A percentile compares a stretch with the other conserved stretches of the same genome.
These are phyloP conservation scores for Leptinotarsa texana DNA, from an alignment of 1,140 invertebrate species.

Conservation along the genomic window DNA sequence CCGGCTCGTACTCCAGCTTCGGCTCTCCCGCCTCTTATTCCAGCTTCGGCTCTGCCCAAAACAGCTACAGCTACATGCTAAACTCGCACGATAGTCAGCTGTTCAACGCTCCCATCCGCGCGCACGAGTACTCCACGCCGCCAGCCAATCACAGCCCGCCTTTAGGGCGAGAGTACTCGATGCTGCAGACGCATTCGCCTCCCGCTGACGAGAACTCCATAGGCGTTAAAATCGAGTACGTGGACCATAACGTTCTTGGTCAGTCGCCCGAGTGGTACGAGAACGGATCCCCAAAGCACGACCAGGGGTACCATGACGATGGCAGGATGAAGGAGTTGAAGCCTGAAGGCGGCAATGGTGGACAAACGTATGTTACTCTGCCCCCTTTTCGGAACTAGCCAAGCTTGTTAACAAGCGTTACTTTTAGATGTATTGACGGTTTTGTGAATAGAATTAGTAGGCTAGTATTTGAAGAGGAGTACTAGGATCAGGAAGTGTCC, in stretches of 20 bases:
- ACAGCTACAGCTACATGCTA: constrained; percentile 68
- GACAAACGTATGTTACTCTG: constrained; percentile 69
- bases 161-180: constrained; percentile 67
- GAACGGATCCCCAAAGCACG: constrained; percentile 63
- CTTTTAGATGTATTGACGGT: background rate
- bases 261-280: constrained; percentile 56
- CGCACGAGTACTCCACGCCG: constrained; percentile 66
- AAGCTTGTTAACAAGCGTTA: constrained; percentile 24
- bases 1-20: constrained; percentile 67
- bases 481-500: no score
- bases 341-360: constrained; percentile 62
- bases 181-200: constrained; percentile 68
- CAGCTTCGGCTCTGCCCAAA: constrained; percentile 57
- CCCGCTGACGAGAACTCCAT: constrained; percentile 61
- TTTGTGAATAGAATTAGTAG: no score
- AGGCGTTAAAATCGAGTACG: constrained; percentile 55
- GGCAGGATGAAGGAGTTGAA: constrained; percentile 65
- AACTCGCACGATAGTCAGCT: constrained; percentile 69
- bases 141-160: constrained; percentile 61
- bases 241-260: constrained; percentile 54
- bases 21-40: constrained; percentile 55
- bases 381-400: constrained; percentile 75
- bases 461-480: no score
- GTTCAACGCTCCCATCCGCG: constrained; percentile 64
- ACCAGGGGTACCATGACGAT: constrained; percentile 61